A percentile compares a stretch with the other conserved stretches of the same genome.
These are phyloP conservation scores for Gallinago paraguaiae DNA, from an alignment of 2,113 vertebrate genomes.

Conservation along the genomic window DNA sequence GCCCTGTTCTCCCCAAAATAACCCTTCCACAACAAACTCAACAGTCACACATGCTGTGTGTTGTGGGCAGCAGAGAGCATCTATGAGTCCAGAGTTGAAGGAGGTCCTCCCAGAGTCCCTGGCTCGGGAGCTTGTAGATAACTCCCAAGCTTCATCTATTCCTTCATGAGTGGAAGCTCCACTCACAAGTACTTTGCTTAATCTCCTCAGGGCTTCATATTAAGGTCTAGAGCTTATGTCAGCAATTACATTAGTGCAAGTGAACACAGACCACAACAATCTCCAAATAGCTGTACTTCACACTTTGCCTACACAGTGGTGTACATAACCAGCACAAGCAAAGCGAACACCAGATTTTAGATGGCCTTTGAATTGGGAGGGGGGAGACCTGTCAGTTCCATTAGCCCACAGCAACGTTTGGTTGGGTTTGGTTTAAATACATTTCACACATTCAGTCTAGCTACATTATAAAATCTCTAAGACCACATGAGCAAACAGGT, in stretches of 20 bases:
- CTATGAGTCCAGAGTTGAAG: background rate
- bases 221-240: background rate
- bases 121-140: no score
- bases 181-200: background rate
- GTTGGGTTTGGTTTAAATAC: background rate
- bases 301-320: background rate
- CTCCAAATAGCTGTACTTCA: background rate
- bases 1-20: background rate
- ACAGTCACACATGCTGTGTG: rapidly evolving
- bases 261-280: background rate
- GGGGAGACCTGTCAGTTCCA: background rate
- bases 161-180: background rate
- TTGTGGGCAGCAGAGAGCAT: background rate
- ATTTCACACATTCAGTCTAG: background rate
- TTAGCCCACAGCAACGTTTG: background rate
- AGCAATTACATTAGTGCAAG: background rate
- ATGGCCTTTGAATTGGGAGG: background rate
- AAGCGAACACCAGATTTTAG: background rate
- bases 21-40: background rate
- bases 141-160: background rate
- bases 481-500: background rate
- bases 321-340: background rate
- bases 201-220: background rate
- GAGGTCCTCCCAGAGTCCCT: background rate
- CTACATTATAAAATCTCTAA: background rate